phyloP scores from a whole-genome alignment of 2,797 vertebrate species.

The Enteromius mattozi region DNA sequence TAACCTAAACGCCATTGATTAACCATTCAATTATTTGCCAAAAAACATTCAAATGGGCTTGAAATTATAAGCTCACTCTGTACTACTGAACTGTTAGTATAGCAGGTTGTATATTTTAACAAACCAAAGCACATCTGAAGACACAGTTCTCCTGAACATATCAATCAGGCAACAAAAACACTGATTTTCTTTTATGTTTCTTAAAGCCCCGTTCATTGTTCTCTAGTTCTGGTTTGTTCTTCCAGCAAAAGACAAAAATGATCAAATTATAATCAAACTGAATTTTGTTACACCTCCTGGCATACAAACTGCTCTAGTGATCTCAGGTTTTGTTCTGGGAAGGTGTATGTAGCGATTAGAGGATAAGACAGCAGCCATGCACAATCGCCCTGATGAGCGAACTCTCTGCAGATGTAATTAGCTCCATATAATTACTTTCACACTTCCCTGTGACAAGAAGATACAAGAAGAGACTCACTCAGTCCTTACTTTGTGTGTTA shows the following conservation, averaged over 20 bases:
- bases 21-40: slow-evolving; percentile 45
- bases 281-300: slow-evolving; percentile 35
- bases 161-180: slow-evolving; percentile 19
- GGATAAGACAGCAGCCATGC: slow-evolving; percentile 35
- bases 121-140: neutral
- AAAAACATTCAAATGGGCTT: slow-evolving; percentile 15
- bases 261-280: slow-evolving; percentile 47
- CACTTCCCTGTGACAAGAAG: slow-evolving; percentile 41
- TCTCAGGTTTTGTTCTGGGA: slow-evolving; percentile 35
- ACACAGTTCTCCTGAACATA: neutral
- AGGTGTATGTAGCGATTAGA: slow-evolving; percentile 21
- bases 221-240: neutral
- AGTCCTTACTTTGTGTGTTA: slow-evolving; percentile 15
- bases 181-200: slow-evolving; percentile 33
- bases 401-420: slow-evolving; percentile 56
- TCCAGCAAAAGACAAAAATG: slow-evolving; percentile 29
- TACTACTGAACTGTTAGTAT: slow-evolving; percentile 16
- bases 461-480: slow-evolving; percentile 18
- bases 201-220: slow-evolving; percentile 10
- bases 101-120: neutral
- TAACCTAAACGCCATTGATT: slow-evolving; percentile 46
- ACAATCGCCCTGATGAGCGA: slow-evolving; percentile 44
- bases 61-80: slow-evolving; percentile 14
- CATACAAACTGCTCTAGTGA: neutral
- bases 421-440: slow-evolving; percentile 56